Evolutionary conservation across 2,888 invertebrate genomes (phyloP).

Genomic region (Ellobium chinense): DNA sequence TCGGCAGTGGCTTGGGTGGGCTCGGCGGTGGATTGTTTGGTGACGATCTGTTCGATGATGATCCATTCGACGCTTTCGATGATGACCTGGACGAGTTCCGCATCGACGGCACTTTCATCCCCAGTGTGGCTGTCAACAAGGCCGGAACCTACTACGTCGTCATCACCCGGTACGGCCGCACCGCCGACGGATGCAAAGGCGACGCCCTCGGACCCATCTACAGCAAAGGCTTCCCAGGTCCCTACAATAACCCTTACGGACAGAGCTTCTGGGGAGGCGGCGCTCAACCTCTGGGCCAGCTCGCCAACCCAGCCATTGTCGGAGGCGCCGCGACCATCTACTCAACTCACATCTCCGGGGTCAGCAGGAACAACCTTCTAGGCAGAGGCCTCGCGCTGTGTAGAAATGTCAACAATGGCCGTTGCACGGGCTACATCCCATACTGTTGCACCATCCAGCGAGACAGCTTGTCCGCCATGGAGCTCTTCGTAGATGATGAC

Average conservation of each 20-base stretch:
- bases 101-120: constrained; percentile 27
- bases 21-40: not conserved
- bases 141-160: constrained; percentile 25
- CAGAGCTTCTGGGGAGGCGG: not conserved
- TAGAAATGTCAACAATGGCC: not conserved
- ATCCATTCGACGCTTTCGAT: not conserved
- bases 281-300: constrained; percentile 13
- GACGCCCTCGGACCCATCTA: constrained; percentile 19
- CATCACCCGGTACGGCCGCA: not conserved
- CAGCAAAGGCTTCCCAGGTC: not conserved
- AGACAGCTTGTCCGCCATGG: constrained; percentile 34
- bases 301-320: constrained; percentile 28
- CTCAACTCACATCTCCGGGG: constrained; percentile 27
- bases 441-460: constrained; percentile 35
- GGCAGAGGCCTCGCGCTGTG: constrained; percentile 27
- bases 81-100: constrained; percentile 17
- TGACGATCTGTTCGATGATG: not conserved
- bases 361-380: constrained; percentile 18
- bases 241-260: not conserved
- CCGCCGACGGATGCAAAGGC: constrained; percentile 21
- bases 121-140: constrained; percentile 19
- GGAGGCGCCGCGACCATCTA: constrained; percentile 22
- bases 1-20: not conserved
- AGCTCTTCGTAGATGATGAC: constrained; percentile 15
- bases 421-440: constrained; percentile 23